Base-by-base conservation (phyloP, 2,888 invertebrate genomes). In the Sarcophaga rosellei region DNA sequence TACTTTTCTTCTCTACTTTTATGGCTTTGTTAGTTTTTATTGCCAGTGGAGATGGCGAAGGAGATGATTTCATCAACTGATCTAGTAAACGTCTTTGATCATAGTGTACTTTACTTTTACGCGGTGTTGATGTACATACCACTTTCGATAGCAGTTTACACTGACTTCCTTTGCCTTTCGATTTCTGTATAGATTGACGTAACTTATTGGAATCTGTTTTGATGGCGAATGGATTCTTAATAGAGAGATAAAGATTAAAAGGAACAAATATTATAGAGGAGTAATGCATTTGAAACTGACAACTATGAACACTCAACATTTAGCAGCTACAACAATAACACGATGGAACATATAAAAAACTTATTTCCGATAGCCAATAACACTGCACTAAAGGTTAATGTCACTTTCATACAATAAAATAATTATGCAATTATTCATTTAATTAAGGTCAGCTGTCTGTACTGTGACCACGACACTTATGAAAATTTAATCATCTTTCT, bases 91-190 rank as follows among this genome's bases (percentile, higher is more conserved):
- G 89, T 15, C 90, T 89, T 83, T 90, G 90, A 85, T 91, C 90
- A 57, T 88, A 91, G 85, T 91, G 89, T 35, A 88, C 81, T 88
- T 89, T 90, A 80, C 91, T 92, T 87, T 91, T 92, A 44, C 92
- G 91, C 15, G 93, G 93, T 17, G 93, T 93, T 25, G 93, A 93
- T 3, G 92, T 92, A 62, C 90, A 92, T 63, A 90, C 88, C 4
- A 75, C 81, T 17, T 68, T 79, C 6, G 76, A 65, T 45, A 82
- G 69, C 17, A 78, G 62, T 21, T 65, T 72, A 11, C 74, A 68
- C 35, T 53, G 12, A 1, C 17, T 53, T 20, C 17, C 57, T n/a
- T 73, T 88, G 23, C 61, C 72, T 62, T 69, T 73, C 4, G 23
- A 4, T 21, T 78, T 81, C 23, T 86, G 76, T 4, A 81, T 47